These are phyloP conservation scores for Trachops cirrhosus DNA, from an alignment of 2,797 vertebrate species.

Conservation along the genomic window DNA sequence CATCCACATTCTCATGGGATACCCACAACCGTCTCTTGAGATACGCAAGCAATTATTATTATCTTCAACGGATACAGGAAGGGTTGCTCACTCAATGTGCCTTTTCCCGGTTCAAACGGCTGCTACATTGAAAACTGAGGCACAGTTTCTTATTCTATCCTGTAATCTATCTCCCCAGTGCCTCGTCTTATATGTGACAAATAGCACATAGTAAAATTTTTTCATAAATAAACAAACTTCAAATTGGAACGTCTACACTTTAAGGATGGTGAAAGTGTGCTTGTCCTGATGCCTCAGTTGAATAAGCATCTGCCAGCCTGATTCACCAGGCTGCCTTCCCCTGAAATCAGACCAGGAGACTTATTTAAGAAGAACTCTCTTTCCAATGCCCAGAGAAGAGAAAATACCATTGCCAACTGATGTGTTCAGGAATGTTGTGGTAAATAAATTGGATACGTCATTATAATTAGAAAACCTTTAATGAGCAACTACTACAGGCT, in stretches of 20 bases:
- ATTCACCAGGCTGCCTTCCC: neutral
- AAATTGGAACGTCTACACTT: neutral
- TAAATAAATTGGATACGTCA: neutral
- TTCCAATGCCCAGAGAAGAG: neutral
- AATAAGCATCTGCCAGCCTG: neutral
- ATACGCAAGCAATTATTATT: neutral
- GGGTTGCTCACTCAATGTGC: neutral
- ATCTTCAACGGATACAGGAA: neutral
- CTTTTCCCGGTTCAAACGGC: neutral
- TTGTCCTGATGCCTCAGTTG: neutral
- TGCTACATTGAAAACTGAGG: neutral
- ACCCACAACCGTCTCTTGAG: neutral
- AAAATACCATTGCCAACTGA: neutral
- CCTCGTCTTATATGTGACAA: neutral
- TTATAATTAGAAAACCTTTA: neutral
- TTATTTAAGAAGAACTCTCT: neutral
- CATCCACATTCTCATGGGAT: neutral
- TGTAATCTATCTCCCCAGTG: neutral
- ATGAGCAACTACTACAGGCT: neutral
- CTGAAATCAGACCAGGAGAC: neutral
- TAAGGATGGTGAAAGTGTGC: neutral
- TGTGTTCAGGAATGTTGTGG: neutral
- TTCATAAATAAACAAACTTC: constrained; percentile 16
- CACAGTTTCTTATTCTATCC: neutral
- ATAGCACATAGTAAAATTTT: neutral